Conservation (phyloP, 2,113 vertebrate genomes). For the Mustelus asterias region DNA sequence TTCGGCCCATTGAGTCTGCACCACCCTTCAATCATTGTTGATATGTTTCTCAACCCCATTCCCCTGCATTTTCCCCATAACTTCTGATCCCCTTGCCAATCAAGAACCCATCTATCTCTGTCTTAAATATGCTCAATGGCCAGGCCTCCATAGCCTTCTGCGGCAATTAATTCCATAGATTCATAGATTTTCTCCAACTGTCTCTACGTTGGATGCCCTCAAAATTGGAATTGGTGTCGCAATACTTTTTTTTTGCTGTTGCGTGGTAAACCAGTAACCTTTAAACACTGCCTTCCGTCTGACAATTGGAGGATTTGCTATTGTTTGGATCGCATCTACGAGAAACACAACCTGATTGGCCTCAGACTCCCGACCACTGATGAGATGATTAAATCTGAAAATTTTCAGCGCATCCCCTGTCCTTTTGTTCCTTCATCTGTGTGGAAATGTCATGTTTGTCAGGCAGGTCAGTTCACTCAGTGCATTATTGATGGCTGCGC, state of each 20-base stretch:
- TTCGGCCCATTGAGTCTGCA: too few relatives aligned
- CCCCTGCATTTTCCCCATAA: too few relatives aligned
- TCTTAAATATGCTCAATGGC: too few relatives aligned
- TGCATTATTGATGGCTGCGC: not conserved
- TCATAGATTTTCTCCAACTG: not conserved
- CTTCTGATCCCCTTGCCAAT: too few relatives aligned
- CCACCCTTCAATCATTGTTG: too few relatives aligned
- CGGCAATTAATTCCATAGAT: not conserved
- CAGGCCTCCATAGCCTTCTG: too few relatives aligned
- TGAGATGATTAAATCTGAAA: constrained; percentile 3
- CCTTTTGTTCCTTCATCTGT: not conserved
- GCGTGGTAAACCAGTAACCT: not conserved
- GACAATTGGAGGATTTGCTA: not conserved
- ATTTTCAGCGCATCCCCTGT: not conserved
- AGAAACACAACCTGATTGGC: not conserved
- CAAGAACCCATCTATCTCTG: too few relatives aligned
- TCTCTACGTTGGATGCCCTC: not conserved
- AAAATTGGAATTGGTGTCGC: not conserved
- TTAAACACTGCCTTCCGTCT: not conserved
- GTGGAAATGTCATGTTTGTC: not conserved
- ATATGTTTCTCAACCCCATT: too few relatives aligned
- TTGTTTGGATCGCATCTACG: not conserved
- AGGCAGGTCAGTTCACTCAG: not conserved
- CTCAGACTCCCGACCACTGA: not conserved
- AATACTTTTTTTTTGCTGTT: not conserved